phyloP scores from a whole-genome alignment of 2,888 invertebrate species.

The Thymelicus acteon region DNA sequence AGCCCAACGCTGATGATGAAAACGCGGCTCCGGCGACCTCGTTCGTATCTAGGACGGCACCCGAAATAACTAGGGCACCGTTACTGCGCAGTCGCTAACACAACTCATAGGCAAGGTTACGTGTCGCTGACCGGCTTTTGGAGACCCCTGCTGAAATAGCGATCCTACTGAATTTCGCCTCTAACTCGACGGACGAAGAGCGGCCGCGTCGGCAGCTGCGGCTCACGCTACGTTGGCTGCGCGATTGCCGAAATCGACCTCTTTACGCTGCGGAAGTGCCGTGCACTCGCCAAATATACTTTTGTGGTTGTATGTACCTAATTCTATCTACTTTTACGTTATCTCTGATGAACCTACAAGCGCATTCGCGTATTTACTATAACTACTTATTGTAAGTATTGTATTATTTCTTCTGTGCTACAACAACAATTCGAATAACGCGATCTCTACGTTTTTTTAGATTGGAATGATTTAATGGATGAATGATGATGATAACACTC shows the following conservation, averaged over 20 bases:
- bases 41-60: constrained; percentile 78
- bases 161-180: not conserved
- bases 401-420: no score
- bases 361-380: no score
- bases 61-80: constrained; percentile 82
- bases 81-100: constrained; percentile 77
- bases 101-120: constrained; percentile 62
- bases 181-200: not conserved
- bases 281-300: constrained; percentile 45
- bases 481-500: no score
- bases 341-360: not conserved
- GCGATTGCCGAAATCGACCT: constrained; percentile 68
- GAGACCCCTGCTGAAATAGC: constrained; percentile 48
- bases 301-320: constrained; percentile 19
- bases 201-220: constrained; percentile 42
- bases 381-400: no score
- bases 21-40: constrained; percentile 75
- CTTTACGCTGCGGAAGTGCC: constrained; percentile 54
- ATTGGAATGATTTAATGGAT: no score
- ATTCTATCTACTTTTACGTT: constrained; percentile 9
- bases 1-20: constrained; percentile 75
- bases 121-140: constrained; percentile 51
- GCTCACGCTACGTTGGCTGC: constrained; percentile 51
- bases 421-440: no score
- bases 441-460: no score